These are phyloP conservation scores for Batillaria attramentaria DNA, from an alignment of 1,140 invertebrate species.

Conservation along the genomic window DNA sequence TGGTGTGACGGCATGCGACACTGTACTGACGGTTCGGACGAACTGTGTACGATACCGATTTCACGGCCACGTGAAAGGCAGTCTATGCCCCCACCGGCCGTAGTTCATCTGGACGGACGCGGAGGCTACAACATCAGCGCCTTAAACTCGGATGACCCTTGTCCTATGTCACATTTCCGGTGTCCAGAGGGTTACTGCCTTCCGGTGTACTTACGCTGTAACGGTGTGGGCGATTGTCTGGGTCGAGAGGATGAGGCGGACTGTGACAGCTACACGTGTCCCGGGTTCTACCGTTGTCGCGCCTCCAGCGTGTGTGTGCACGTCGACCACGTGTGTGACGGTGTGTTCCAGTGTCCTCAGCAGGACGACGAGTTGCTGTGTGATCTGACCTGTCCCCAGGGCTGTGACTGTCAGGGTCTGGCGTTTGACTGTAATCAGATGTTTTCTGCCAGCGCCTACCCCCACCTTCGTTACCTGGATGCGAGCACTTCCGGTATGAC, in stretches of 20 bases:
- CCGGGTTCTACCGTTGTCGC: constrained; percentile 5
- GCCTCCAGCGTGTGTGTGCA: constrained; percentile 3
- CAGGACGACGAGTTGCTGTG: constrained; percentile 19
- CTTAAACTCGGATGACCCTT: background rate
- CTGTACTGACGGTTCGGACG: background rate
- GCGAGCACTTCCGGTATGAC: constrained; percentile 5
- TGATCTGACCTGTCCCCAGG: background rate
- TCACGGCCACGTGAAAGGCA: no score
- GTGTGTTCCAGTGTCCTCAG: constrained; percentile 1
- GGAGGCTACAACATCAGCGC: no score
- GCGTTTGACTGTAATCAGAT: background rate
- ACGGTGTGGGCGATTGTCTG: constrained; percentile 12
- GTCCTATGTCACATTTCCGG: constrained; percentile 9
- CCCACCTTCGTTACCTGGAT: background rate
- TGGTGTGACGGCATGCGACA: background rate
- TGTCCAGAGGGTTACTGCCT: constrained; percentile 8
- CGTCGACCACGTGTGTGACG: constrained; percentile 18
- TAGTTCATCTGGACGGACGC: no score
- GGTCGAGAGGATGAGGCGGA: constrained; percentile 17
- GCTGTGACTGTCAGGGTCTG: constrained; percentile 3
- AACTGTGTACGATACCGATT: background rate
- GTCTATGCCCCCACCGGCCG: background rate
- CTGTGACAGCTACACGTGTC: constrained; percentile 22
- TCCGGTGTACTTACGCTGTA: constrained; percentile 14
- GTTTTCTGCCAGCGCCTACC: background rate